A percentile compares a stretch with the other conserved stretches of the same genome.
Conservation (phyloP, 2,113 vertebrate species). For the Corythornis vintsioides region DNA sequence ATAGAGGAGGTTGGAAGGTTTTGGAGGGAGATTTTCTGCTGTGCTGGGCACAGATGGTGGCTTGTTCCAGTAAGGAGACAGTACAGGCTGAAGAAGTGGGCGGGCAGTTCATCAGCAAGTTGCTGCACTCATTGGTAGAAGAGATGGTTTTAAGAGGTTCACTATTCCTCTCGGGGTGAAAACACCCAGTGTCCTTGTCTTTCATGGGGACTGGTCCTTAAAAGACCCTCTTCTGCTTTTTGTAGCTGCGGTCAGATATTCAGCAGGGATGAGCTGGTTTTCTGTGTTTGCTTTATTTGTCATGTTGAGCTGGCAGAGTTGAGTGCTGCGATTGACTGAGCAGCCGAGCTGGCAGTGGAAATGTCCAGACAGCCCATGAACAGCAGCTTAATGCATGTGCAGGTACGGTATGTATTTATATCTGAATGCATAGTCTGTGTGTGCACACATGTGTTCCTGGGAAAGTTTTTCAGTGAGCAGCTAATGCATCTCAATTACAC, state of each 20-base stretch:
- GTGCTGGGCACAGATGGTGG: not conserved
- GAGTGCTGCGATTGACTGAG: conserved; percentile 8
- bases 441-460: conserved; percentile 47
- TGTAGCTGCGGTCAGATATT: not conserved
- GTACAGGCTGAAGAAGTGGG: not conserved
- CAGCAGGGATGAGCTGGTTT: not conserved
- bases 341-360: conserved; percentile 36
- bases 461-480: conserved; percentile 56
- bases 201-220: not conserved
- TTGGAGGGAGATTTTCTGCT: not conserved
- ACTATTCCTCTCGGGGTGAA: not conserved
- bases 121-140: not conserved
- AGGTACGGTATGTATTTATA: conserved; percentile 65
- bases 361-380: conserved; percentile 45
- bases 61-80: not conserved
- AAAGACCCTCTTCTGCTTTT: conserved; percentile 4
- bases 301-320: not conserved
- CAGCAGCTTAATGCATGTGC: conserved; percentile 51
- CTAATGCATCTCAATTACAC: conserved; percentile 60
- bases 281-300: not conserved
- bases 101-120: not conserved
- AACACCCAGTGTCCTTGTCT: not conserved
- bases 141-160: not conserved
- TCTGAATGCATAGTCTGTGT: conserved; percentile 68
- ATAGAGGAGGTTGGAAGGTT: not conserved